phyloP scores from a whole-genome alignment of 2,113 vertebrate genomes.

The Haemorhous mexicanus region DNA sequence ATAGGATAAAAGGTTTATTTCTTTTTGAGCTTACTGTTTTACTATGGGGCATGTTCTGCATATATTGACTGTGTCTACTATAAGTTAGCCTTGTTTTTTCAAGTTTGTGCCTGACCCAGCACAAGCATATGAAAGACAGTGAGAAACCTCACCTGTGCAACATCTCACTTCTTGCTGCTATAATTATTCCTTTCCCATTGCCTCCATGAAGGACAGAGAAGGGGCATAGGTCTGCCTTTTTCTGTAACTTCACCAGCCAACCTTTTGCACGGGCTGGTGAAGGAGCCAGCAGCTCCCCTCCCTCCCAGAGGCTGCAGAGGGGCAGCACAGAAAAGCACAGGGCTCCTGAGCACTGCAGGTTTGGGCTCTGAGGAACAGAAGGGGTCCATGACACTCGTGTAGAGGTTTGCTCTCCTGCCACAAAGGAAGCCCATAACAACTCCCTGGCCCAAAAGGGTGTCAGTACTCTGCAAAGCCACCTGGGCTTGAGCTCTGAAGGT shows the following conservation, averaged over 20 bases:
- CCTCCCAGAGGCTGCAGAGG: background rate
- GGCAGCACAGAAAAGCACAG: background rate
- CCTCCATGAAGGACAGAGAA: background rate
- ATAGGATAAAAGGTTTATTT: background rate
- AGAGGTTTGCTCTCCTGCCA: no score
- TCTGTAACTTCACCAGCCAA: background rate
- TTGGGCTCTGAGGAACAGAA: background rate
- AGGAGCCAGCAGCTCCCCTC: background rate
- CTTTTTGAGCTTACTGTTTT: background rate
- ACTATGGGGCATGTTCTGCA: background rate
- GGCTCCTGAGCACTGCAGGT: rapidly evolving
- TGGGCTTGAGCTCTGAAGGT: background rate
- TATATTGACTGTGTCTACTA: background rate
- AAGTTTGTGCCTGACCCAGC: background rate
- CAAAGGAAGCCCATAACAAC: background rate
- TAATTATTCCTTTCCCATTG: background rate
- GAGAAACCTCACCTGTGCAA: background rate
- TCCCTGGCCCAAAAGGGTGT: background rate
- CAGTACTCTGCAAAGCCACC: no score
- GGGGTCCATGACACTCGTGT: rapidly evolving
- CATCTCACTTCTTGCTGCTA: background rate
- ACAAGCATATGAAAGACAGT: background rate
- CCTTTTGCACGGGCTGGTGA: background rate
- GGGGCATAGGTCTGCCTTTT: background rate
- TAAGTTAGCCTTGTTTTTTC: background rate